These are phyloP conservation scores for Crotalus horridus DNA, from an alignment of 2,113 vertebrate species.

Conservation along the genomic window DNA sequence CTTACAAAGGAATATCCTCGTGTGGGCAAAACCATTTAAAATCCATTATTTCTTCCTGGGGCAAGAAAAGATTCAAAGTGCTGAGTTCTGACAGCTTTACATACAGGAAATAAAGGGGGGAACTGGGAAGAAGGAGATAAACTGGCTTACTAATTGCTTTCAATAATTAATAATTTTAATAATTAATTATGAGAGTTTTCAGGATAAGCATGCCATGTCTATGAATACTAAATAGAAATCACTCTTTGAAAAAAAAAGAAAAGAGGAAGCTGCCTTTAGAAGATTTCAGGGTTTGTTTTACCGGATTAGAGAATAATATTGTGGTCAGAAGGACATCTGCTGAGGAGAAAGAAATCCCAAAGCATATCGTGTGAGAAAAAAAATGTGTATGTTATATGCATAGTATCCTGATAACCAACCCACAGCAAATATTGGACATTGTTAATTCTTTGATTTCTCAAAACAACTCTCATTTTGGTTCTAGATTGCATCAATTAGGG, in stretches of 20 bases:
- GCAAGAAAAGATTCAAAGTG: not conserved
- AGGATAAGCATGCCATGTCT: not conserved
- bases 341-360: not conserved
- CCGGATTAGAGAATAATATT: not conserved
- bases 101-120: not conserved
- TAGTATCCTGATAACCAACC: not conserved
- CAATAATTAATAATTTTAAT: not conserved
- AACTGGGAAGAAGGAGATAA: not conserved
- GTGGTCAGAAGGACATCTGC: not conserved
- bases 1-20: too few relatives aligned
- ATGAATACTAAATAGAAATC: not conserved
- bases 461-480: not conserved
- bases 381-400: too few relatives aligned
- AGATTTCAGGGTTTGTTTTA: too few relatives aligned
- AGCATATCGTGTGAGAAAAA: too few relatives aligned
- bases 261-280: not conserved
- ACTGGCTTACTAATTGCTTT: not conserved
- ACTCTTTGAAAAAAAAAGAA: too few relatives aligned
- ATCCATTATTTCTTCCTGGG: not conserved
- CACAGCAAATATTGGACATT: not conserved
- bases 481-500: not conserved
- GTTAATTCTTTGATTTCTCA: not conserved
- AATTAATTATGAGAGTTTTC: not conserved
- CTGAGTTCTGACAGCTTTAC: not conserved
- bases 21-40: not conserved